These are phyloP conservation scores for Amphipyra berbera DNA, from an alignment of 2,888 invertebrate species.

Conservation along the genomic window DNA sequence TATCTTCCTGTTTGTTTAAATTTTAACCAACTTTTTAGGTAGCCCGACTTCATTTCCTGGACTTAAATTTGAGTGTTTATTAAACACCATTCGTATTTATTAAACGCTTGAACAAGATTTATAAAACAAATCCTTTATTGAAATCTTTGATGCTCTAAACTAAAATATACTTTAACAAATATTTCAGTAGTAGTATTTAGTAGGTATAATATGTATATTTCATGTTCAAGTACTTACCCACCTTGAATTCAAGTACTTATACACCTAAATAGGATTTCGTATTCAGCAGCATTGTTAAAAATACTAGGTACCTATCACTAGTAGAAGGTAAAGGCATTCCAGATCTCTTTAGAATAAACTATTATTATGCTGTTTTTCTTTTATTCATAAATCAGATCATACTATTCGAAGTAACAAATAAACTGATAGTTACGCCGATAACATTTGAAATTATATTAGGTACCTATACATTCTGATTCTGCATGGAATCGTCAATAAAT, in stretches of 20 bases:
- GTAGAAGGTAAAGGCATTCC: no score
- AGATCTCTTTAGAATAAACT: no score
- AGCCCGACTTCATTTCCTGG: neutral
- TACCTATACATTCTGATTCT: conserved; percentile 30
- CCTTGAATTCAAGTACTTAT: neutral
- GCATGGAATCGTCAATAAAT: conserved; percentile 42
- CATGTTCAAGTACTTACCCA: neutral
- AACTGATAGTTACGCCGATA: conserved; percentile 10
- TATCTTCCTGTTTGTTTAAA: conserved; percentile 2
- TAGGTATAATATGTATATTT: no score
- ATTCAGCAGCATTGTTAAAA: no score
- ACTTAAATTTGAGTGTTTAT: conserved; percentile 1
- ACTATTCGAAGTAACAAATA: neutral
- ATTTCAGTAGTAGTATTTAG: neutral
- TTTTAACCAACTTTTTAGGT: neutral
- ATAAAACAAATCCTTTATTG: neutral
- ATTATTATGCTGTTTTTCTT: no score
- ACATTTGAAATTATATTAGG: conserved; percentile 21
- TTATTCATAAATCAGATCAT: neutral
- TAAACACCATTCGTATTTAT: neutral
- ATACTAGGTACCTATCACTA: no score
- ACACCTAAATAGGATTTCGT: no score
- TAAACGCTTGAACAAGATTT: neutral
- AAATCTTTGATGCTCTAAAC: neutral
- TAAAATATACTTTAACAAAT: neutral